Percentiles rank a stretch among this genome's conserved stretches.
phyloP scores from a whole-genome alignment of 2,113 vertebrate species.

The Cheirogaleus medius region DNA sequence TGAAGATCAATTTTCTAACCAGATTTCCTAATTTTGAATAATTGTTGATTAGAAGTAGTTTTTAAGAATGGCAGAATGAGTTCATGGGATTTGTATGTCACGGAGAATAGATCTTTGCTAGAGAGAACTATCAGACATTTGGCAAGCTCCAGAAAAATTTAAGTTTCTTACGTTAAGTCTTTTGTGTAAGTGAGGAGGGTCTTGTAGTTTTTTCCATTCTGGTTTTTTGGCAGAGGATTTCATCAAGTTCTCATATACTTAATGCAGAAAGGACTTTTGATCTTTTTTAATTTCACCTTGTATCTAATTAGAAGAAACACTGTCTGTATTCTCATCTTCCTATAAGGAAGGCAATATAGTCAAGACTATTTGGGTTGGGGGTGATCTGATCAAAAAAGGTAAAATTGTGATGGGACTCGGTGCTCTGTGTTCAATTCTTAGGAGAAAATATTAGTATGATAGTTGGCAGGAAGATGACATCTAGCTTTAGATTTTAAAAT shows the following conservation, averaged over 20 bases:
- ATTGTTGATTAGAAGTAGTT: background rate
- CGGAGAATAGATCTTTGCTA: too few species aligned
- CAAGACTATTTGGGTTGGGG: too few species aligned
- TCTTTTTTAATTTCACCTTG: background rate
- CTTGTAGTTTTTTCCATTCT: background rate
- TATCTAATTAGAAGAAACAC: background rate
- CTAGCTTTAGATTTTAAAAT: background rate
- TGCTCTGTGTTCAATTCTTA: background rate
- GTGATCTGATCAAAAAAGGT: background rate
- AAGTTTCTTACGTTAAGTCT: background rate
- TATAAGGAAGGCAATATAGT: accelerated
- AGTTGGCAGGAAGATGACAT: too few species aligned
- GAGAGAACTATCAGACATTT: background rate
- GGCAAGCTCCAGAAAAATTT: background rate
- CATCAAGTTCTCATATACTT: background rate
- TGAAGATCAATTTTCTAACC: background rate
- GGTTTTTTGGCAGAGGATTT: background rate
- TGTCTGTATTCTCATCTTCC: background rate
- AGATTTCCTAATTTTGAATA: background rate
- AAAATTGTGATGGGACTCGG: background rate
- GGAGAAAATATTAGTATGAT: background rate
- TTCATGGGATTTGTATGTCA: background rate
- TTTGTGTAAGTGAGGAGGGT: background rate
- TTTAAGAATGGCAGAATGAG: background rate
- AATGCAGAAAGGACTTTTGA: background rate